These are phyloP conservation scores for Diabrotica balteata DNA, from an alignment of 2,888 invertebrate species.

Conservation along the genomic window DNA sequence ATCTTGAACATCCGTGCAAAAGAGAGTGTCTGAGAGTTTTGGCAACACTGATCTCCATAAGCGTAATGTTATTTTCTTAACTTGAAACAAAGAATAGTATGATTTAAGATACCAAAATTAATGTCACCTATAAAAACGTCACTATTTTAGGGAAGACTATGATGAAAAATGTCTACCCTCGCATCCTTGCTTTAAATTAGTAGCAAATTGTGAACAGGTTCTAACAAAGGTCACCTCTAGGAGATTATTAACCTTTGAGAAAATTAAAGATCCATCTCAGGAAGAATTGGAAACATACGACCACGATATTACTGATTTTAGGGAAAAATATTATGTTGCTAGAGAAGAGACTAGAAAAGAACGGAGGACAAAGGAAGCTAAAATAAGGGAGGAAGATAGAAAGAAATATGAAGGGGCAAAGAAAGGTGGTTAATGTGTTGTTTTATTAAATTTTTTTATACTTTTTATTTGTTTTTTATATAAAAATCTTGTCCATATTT, in stretches of 20 bases:
- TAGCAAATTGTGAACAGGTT: constrained; percentile 89
- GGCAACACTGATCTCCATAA: too few species aligned
- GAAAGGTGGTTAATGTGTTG: constrained; percentile 7
- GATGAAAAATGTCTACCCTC: constrained; percentile 74
- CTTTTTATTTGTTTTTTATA: constrained; percentile 15
- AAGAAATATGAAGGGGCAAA: constrained; percentile 38
- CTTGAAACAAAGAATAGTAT: too few species aligned
- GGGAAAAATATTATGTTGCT: constrained; percentile 75
- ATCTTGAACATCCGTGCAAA: too few species aligned
- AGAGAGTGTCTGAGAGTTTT: too few species aligned
- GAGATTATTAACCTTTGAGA: constrained; percentile 85
- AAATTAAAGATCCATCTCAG: constrained; percentile 66
- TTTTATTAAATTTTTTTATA: constrained; percentile 13
- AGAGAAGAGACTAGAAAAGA: constrained; percentile 73
- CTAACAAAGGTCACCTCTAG: constrained; percentile 82
- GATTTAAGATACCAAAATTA: too few species aligned
- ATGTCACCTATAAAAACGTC: too few species aligned
- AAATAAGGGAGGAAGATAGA: constrained; percentile 51
- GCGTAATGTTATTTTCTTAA: too few species aligned
- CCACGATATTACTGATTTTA: constrained; percentile 60
- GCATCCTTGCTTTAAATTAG: constrained; percentile 79
- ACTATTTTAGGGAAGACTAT: constrained; percentile 72
- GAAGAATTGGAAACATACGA: constrained; percentile 54
- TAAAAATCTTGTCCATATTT: constrained; percentile 18
- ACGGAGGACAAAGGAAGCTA: constrained; percentile 61